Evolutionary conservation across 2,888 invertebrate species (phyloP).

Genomic region (Pollenia angustigena): DNA sequence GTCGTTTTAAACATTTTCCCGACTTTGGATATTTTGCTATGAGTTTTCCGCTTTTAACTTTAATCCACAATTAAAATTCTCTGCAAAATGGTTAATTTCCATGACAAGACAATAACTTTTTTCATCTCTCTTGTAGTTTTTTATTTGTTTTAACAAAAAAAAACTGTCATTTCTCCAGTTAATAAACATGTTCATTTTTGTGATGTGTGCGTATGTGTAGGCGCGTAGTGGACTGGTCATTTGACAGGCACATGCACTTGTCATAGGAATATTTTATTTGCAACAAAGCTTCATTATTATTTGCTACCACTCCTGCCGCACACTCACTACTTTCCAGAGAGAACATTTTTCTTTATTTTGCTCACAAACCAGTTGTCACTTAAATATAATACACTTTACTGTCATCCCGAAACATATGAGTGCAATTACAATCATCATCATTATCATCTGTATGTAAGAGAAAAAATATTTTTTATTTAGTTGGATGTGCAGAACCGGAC

Average conservation of each 20-base stretch:
- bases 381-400: slow-evolving; percentile 65
- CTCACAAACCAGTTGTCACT: slow-evolving; percentile 70
- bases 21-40: no score
- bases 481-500: slow-evolving; percentile 22
- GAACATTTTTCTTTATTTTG: slow-evolving; percentile 53
- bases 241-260: slow-evolving; percentile 60
- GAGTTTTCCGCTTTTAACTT: not conserved
- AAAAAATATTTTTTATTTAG: not conserved
- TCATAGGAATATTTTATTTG: slow-evolving; percentile 62
- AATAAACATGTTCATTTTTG: slow-evolving; percentile 61
- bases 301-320: slow-evolving; percentile 2
- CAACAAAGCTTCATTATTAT: slow-evolving; percentile 46
- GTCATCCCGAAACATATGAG: slow-evolving; percentile 53
- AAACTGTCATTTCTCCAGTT: slow-evolving; percentile 60
- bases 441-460: slow-evolving; percentile 29
- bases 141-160: slow-evolving; percentile 19
- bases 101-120: not conserved
- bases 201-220: slow-evolving; percentile 43
- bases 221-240: slow-evolving; percentile 27
- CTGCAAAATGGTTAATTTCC: not conserved
- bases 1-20: no score
- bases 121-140: not conserved
- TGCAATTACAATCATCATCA: slow-evolving; percentile 54
- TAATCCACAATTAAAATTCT: slow-evolving; percentile 7
- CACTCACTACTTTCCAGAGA: no score